Percentiles rank a stretch among this genome's conserved stretches.
Evolutionary conservation across 2,797 vertebrate species (phyloP).

Genomic region (Staurois parvus): DNA sequence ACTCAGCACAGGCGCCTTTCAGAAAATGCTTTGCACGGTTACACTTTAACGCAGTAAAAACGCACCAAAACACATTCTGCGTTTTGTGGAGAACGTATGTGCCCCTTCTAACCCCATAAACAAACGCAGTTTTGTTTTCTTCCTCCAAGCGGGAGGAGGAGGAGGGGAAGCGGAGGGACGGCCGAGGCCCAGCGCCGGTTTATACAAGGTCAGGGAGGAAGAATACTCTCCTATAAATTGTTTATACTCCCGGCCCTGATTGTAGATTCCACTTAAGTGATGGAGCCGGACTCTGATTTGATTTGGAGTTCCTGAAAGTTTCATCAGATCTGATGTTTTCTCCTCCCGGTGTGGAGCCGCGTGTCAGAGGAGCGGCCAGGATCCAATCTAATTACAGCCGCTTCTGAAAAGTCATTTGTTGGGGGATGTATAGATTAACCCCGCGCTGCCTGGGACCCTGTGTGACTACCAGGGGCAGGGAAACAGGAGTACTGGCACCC

Average conservation of each 20-base stretch:
- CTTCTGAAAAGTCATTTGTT: slow-evolving; percentile 38
- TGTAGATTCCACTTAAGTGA: slow-evolving; percentile 58
- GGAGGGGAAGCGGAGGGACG: background rate
- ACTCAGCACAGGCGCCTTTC: too few species aligned
- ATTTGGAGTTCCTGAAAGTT: slow-evolving; percentile 57
- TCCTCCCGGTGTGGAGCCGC: slow-evolving; percentile 2
- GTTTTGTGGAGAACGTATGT: too few species aligned
- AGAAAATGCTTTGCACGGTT: too few species aligned
- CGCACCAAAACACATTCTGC: too few species aligned
- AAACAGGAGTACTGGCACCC: too few species aligned
- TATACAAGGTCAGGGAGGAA: slow-evolving; percentile 46
- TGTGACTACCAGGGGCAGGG: too few species aligned
- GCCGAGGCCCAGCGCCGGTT: slow-evolving; percentile 15
- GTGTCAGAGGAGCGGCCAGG: slow-evolving; percentile 15
- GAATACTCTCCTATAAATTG: slow-evolving; percentile 47
- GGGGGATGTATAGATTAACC: slow-evolving; percentile 20
- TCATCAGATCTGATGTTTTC: slow-evolving; percentile 23
- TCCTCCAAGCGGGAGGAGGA: too few species aligned
- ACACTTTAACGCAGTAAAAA: too few species aligned
- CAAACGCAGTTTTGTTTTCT: background rate
- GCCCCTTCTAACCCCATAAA: background rate
- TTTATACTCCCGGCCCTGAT: slow-evolving; percentile 50
- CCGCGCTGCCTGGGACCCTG: background rate
- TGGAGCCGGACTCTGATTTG: slow-evolving; percentile 44
- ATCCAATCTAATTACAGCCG: slow-evolving; percentile 28